Base-by-base conservation (phyloP, 2,888 invertebrate genomes). In the Ennomos quercinarius region DNA sequence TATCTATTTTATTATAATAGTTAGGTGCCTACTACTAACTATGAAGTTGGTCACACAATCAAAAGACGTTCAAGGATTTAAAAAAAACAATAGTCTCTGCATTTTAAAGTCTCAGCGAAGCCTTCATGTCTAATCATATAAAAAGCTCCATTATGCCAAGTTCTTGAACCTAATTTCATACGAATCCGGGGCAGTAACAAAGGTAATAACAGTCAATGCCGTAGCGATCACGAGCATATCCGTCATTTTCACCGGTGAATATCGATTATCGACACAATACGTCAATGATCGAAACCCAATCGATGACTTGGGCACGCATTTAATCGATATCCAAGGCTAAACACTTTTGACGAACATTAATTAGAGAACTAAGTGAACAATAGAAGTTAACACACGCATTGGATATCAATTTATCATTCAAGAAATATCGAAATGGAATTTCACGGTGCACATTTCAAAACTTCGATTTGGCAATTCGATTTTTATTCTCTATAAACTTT, bases 151-250 rank as follows among this genome's bases (percentile, higher is more conserved):
- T 54, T 61, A 53, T 67, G 57, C 57, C 68, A 59, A 81, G 85
- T 73, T 83, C 86, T 89, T 89, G 86, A 86, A 85, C 85, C 80
- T 78, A 86, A 86, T 84, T 84, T 83, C 76, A 74, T 68, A 74
- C 66, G 77, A 84, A 89, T 89, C 86, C 89, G 86, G 87, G 80
- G 81, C 89, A 80, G 74, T 71, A 77, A 77, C 78, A 83, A 79
- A 87, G 84, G 87, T 84, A 89, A 84, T 83, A 76, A 76, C 65
- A 63, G 62, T 70, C 91, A 90, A 90, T 91, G 90, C 76, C 90
- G 73, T 78, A 78, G 74, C 57, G 49, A 77, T 83, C 91, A 91
- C 91, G 91, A 89, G 71, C 72, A 73, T 74, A 83, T 82, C 83
- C 79, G 81, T 82, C 80, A 78, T 80, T 82, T 76, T 74, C 71